Evolutionary conservation across 30 jellyfish, hydroid and myxozoan genomes (phyloP).

Genomic region (Clytia hemisphaerica): DNA sequence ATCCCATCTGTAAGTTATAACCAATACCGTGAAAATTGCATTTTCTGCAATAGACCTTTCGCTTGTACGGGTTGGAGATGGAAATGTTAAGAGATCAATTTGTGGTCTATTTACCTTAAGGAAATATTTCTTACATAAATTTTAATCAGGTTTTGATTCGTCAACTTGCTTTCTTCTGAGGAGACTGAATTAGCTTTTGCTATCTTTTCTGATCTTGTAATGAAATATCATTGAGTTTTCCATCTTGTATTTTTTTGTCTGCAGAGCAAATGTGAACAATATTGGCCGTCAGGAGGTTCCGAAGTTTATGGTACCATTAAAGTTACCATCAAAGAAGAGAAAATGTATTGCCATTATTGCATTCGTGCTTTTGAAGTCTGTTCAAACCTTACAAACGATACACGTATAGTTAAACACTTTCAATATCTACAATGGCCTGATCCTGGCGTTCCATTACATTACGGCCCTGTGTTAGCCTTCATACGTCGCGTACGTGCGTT

Average conservation of each 20-base stretch:
- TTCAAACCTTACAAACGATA: constrained; percentile 21
- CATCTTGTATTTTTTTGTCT: neutral
- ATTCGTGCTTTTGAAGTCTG: constrained; percentile 76
- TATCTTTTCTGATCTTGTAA: neutral
- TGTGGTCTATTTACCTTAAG: no score
- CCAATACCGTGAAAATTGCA: no score
- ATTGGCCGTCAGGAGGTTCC: constrained; percentile 89
- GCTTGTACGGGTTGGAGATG: no score
- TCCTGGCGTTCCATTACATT: constrained; percentile 81
- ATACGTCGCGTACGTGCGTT: constrained; percentile 58
- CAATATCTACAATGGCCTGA: constrained; percentile 99
- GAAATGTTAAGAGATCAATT: no score
- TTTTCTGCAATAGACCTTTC: no score
- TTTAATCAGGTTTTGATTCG: no score
- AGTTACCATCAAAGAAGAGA: constrained; percentile 52
- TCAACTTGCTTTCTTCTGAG: no score
- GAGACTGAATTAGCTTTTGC: neutral
- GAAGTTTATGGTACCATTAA: constrained; percentile 65
- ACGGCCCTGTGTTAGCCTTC: constrained; percentile 73
- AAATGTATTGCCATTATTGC: constrained; percentile 61
- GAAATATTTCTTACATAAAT: no score
- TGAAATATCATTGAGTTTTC: neutral
- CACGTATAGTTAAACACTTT: constrained; percentile 68
- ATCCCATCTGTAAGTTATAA: no score
- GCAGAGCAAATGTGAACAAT: constrained; percentile 88